phyloP scores from a whole-genome alignment of 30 jellyfish, hydroid and myxozoan species.

The Aurelia sp. region DNA sequence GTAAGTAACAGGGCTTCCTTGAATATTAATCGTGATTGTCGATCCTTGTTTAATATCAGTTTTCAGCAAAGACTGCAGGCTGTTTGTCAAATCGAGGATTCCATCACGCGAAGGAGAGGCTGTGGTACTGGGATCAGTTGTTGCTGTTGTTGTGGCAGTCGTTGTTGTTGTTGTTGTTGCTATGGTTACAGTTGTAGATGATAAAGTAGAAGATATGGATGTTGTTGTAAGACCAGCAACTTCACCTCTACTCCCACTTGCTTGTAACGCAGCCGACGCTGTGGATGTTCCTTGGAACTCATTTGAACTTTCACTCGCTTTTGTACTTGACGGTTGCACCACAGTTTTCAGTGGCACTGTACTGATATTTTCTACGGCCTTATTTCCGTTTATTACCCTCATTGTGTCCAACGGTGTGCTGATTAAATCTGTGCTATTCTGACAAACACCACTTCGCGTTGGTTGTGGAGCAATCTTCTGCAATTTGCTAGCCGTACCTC shows the following conservation, averaged over 20 bases:
- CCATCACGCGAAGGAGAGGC: conserved; percentile 50
- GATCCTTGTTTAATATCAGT: conserved; percentile 65
- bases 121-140: background rate
- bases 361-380: no score
- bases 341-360: no score
- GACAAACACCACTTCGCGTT: background rate
- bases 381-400: no score
- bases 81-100: conserved; percentile 47
- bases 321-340: no score
- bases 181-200: no score
- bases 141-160: conserved; percentile 4
- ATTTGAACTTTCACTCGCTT: no score
- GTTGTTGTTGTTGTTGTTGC: background rate
- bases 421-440: background rate
- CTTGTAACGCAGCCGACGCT: no score
- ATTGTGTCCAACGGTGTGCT: no score
- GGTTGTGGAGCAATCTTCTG: conserved; percentile 54
- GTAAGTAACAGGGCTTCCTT: conserved; percentile 69
- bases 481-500: conserved; percentile 8
- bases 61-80: conserved; percentile 51
- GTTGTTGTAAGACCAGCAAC: no score
- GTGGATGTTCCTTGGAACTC: no score
- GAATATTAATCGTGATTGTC: conserved; percentile 63
- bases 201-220: no score
- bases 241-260: no score